A percentile compares a stretch with the other conserved stretches of the same genome.
These are phyloP conservation scores for Tenthredo scrophulariae DNA, from an alignment of 2,888 invertebrate genomes.

Conservation along the genomic window DNA sequence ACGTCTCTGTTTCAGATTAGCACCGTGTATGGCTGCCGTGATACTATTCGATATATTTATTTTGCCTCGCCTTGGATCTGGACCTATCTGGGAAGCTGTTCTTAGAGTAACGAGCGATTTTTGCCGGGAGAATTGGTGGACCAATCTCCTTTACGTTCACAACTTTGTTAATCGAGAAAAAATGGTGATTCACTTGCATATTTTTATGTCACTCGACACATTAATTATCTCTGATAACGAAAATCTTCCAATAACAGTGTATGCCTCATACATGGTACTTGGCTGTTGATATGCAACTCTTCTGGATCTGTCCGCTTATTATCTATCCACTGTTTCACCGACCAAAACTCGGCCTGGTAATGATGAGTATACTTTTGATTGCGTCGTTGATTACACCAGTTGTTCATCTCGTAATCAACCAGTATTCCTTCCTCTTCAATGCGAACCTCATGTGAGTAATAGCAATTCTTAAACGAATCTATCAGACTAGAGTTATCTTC, in stretches of 20 bases:
- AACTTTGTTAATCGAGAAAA: conserved; percentile 77
- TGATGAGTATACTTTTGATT: conserved; percentile 65
- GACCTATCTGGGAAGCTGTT: conserved; percentile 75
- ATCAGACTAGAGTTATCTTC: not conserved
- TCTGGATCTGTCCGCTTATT: conserved; percentile 80
- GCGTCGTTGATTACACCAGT: conserved; percentile 71
- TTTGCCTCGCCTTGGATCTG: conserved; percentile 79
- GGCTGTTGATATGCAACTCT: conserved; percentile 82
- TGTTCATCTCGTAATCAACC: conserved; percentile 73
- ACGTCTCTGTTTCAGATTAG: conserved; percentile 75
- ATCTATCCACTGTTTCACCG: conserved; percentile 79
- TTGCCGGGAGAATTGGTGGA: conserved; percentile 80
- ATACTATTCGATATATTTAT: conserved; percentile 79
- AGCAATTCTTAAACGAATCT: not conserved
- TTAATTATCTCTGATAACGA: not conserved
- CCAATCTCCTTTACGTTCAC: conserved; percentile 79
- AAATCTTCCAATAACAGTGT: conserved; percentile 73
- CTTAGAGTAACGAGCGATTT: conserved; percentile 61
- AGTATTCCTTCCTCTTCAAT: conserved; percentile 72
- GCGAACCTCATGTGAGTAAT: not conserved
- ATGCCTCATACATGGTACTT: conserved; percentile 82
- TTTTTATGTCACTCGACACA: not conserved
- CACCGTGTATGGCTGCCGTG: conserved; percentile 80
- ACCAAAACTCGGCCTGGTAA: conserved; percentile 73
- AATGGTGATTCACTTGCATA: conserved; percentile 66